These are phyloP conservation scores for Zosterops borbonicus DNA, from an alignment of 2,113 vertebrate genomes.

Conservation along the genomic window DNA sequence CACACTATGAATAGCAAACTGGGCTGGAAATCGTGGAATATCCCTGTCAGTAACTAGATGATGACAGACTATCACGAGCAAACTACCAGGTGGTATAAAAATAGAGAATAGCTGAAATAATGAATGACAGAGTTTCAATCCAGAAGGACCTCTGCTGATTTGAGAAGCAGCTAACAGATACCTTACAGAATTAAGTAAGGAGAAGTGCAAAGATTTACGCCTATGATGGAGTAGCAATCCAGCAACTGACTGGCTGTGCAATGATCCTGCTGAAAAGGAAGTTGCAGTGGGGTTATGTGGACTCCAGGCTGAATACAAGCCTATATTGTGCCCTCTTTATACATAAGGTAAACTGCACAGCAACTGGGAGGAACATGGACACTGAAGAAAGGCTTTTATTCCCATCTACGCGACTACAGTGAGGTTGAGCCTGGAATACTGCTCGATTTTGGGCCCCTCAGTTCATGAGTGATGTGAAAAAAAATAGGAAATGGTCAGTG, in stretches of 20 bases:
- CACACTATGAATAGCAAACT: not conserved
- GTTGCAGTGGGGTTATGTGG: not conserved
- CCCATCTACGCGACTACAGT: not conserved
- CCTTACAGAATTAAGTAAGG: not conserved
- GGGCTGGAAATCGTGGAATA: not conserved
- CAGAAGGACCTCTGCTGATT: not conserved
- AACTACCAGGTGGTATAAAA: not conserved
- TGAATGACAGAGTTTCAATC: not conserved
- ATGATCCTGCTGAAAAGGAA: not conserved
- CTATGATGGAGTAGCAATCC: accelerated
- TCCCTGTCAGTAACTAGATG: not conserved
- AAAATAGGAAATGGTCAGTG: not conserved
- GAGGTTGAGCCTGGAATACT: not conserved
- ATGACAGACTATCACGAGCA: not conserved
- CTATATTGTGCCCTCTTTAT: not conserved
- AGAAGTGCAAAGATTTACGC: not conserved
- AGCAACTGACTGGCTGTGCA: not conserved
- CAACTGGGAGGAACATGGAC: not conserved
- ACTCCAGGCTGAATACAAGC: not conserved
- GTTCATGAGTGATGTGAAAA: not conserved
- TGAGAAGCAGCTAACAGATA: not conserved
- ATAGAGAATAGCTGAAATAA: not conserved
- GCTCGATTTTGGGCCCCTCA: not conserved
- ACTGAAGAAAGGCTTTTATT: not conserved
- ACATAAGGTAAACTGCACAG: not conserved